phyloP scores from a whole-genome alignment of 2,888 invertebrate genomes.

The Cantharis nigra region DNA sequence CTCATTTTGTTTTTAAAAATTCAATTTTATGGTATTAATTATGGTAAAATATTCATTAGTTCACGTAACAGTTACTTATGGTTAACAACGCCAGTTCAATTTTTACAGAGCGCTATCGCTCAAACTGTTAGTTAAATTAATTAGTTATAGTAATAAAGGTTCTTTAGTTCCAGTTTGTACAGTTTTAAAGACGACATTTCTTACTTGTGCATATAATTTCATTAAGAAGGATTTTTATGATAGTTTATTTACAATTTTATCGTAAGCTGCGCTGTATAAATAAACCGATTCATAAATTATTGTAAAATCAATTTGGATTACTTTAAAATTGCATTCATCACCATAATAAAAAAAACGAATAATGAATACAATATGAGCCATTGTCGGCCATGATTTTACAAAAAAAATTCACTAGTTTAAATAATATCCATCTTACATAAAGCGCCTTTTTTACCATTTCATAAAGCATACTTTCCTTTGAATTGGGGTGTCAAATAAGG shows the following conservation, averaged over 20 bases:
- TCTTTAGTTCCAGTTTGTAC: not conserved
- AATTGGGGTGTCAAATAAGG: slow-evolving; percentile 27
- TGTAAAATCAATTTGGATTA: not conserved
- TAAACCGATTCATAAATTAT: not conserved
- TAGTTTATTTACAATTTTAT: not conserved
- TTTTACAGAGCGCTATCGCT: not conserved
- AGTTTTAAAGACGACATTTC: not conserved
- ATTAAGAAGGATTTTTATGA: not conserved
- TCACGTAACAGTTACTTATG: not conserved
- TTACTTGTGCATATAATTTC: not conserved
- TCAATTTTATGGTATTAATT: not conserved
- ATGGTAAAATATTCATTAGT: not conserved
- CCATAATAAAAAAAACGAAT: not conserved
- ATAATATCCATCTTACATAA: not conserved
- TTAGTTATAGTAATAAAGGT: not conserved
- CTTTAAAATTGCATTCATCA: not conserved
- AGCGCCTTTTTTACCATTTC: not conserved
- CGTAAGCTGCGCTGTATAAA: not conserved
- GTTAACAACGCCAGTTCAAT: not conserved
- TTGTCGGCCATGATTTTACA: slow-evolving; percentile 23
- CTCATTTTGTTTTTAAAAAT: slow-evolving; percentile 8
- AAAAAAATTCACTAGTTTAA: slow-evolving; percentile 7
- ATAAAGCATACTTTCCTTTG: slow-evolving; percentile 20
- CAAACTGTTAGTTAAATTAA: not conserved
- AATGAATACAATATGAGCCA: slow-evolving; percentile 12